Evolutionary conservation across 2,113 vertebrate genomes (phyloP), one percentile per base, ranked within the genome.

Genomic region (Tragelaphus buxtoni): DNA sequence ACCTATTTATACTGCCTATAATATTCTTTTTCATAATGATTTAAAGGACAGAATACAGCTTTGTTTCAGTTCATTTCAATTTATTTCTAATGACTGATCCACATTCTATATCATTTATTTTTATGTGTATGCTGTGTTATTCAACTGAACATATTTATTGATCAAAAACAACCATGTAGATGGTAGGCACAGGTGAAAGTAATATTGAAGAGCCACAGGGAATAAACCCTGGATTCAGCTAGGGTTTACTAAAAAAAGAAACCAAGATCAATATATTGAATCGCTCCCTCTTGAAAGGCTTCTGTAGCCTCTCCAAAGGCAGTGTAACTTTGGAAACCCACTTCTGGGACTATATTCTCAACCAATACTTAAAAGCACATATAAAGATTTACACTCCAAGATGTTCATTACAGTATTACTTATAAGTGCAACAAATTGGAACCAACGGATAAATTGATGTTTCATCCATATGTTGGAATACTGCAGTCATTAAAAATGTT

Each of bases 201-300:
- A 79, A 88, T 61, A 91, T 72, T 82, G 45, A 84, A 92, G 35
- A 94, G 69, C 61, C 39, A 83, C 1, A 47, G 55, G 91, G 65
- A 95, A 90, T 13, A 90, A 89, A 63, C 39, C 42, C 56, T 94
- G 63, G 69, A 93, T 93, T 88, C 82, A 80, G 79, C 72, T 83
- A 16, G 26, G 51, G 81, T 88, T 91, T 96, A 85, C 95, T 93
- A 91, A 95, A 83, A 95, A 92, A 74, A 94, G 80, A 72, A 93
- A 93, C 51, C 2, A 22, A 45, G 89, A 84, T 93, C 89, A 49
- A 96, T 90, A 87, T 55, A 94, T 79, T 95, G 63, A 91, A 77
- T 93, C 30, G 7, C 24, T 97, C 79, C 51, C 42, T 49, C 65
- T 83, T 82, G 86, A 96, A 93, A 95, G 42, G 51, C 81, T 94